Evolutionary conservation across 2,797 vertebrate genomes (phyloP), one percentile per base, ranked within the genome.

Genomic region (Sebastes nivosus): DNA sequence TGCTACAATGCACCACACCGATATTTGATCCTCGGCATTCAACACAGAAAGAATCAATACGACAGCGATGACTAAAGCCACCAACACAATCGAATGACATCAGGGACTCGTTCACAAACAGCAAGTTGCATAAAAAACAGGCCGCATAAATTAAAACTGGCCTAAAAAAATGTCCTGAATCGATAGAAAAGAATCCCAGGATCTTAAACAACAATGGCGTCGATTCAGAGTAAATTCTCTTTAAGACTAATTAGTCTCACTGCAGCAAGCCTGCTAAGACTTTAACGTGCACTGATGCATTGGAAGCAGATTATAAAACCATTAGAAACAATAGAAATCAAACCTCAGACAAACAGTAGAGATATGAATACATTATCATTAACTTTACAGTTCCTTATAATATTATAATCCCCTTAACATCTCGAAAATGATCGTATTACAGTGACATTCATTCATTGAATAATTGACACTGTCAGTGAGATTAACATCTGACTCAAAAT

Each of bases 61-160:
- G 2, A 50, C 46, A 50, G 20, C 9, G 4, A 52, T 4, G 42
- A 73, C 14, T 11, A 10, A 69, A 66, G 50, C 72, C 13, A 55
- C 32, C 65, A 8, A 46, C 13, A 36, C 67, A 30, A 52, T 58
- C 2, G 0, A 2, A 54, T 1, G 29, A 42, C 50, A 11, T 70
- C 58, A 29, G 67, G 20, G 72, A 68, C 27, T 71, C 14, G 1
- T 22, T 32, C 30, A 29, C 10, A 24, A 52, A 63, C 52, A 59
- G 29, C 20, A 4, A 13, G 34, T 27, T 4, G 22, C 66, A 52
- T 30, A 22, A 60, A 69, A 46, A 58, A 4, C 52, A 55, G 30
- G 18, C 54, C 5, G 6, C 59, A 64, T 82, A 5, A 67, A 82
- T 77, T 77, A 73, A 84, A 73, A 38, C 13, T 1, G 77, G 65